phyloP scores from a whole-genome alignment of 1,140 invertebrate genomes.

The Diorhabda sublineata region DNA sequence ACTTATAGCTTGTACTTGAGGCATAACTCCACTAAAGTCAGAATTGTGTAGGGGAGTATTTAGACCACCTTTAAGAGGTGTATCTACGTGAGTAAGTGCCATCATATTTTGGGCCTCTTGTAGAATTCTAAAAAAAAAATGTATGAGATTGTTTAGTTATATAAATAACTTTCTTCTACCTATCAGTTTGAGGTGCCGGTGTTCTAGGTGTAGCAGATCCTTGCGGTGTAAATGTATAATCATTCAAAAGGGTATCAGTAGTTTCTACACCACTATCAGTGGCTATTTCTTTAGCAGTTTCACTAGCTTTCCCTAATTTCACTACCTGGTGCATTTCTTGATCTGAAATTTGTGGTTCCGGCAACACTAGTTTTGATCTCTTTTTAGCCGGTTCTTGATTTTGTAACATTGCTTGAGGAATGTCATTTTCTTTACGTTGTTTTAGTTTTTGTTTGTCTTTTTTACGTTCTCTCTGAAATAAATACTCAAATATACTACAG shows the following conservation, averaged over 20 bases:
- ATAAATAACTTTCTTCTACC: conserved; percentile 7
- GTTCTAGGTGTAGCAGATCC: conserved; percentile 79
- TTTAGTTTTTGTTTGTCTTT: conserved; percentile 93
- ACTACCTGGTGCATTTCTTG: conserved; percentile 89
- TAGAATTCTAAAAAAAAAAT: conserved; percentile 51
- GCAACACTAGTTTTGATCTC: conserved; percentile 92
- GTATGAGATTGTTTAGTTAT: background rate
- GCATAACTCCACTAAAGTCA: conserved; percentile 82
- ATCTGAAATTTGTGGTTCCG: conserved; percentile 96
- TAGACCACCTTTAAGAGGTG: conserved; percentile 91
- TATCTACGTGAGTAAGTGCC: conserved; percentile 95
- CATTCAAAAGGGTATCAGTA: conserved; percentile 83
- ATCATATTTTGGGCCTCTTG: conserved; percentile 98
- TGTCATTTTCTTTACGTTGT: conserved; percentile 93
- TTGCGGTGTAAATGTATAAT: conserved; percentile 84
- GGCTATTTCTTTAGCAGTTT: conserved; percentile 87
- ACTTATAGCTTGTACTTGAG: conserved; percentile 65
- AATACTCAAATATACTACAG: too few species aligned
- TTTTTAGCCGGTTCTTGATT: conserved; percentile 89
- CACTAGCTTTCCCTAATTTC: conserved; percentile 92
- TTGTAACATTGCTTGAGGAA: conserved; percentile 86
- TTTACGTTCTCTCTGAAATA: conserved; percentile 63
- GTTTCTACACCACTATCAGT: conserved; percentile 76
- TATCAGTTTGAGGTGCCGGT: conserved; percentile 70
- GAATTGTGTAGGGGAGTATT: conserved; percentile 89